Conservation (phyloP, 2,797 vertebrate species). For the Acrocephalus scirpaceus region DNA sequence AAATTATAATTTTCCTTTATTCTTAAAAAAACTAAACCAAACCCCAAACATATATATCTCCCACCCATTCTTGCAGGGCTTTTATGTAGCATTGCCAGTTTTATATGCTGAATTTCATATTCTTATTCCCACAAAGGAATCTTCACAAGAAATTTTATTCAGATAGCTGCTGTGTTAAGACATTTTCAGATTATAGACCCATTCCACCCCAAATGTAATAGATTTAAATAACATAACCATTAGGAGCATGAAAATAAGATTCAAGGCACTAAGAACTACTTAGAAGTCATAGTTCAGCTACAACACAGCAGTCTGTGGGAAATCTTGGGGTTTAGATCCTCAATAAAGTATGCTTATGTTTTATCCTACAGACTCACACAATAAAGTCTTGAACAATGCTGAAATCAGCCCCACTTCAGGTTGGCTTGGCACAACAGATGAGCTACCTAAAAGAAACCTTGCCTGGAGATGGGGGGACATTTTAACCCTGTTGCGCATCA, state of each 20-base stretch:
- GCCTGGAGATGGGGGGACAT: accelerated
- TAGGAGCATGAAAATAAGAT: not conserved
- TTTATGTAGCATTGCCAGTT: not conserved
- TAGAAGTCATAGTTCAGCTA: not conserved
- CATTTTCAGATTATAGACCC: not conserved
- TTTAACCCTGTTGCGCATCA: not conserved
- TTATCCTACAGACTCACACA: not conserved
- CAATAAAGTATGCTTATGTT: not conserved
- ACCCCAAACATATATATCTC: not conserved
- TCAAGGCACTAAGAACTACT: not conserved
- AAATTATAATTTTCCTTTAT: constrained; percentile 26
- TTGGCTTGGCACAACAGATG: not conserved
- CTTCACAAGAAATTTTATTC: not conserved
- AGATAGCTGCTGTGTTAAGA: not conserved
- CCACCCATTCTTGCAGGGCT: not conserved
- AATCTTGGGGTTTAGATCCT: not conserved
- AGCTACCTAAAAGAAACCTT: not conserved
- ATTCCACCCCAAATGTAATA: not conserved
- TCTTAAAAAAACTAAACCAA: not conserved
- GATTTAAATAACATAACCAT: not conserved
- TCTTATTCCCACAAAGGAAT: not conserved
- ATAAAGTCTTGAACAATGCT: not conserved
- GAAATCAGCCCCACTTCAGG: not conserved
- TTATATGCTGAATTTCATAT: not conserved
- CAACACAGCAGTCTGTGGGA: not conserved